These are phyloP conservation scores for Eupithecia inturbata DNA, from an alignment of 2,888 invertebrate species.

Conservation along the genomic window DNA sequence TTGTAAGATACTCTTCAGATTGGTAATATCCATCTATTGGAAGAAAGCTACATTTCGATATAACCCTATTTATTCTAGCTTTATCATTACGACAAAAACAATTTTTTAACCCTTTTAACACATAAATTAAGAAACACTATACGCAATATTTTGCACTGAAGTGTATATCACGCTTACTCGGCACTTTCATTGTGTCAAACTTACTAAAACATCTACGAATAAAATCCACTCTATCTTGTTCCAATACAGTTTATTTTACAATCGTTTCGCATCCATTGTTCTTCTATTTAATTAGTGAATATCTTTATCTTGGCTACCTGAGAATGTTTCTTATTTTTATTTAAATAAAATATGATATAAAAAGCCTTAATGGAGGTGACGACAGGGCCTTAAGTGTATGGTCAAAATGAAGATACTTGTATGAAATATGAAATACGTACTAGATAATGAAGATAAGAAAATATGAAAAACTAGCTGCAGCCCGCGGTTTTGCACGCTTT, in stretches of 20 bases:
- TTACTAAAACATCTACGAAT: slow-evolving; percentile 13
- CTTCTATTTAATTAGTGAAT: slow-evolving; percentile 37
- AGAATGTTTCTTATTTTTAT: slow-evolving; percentile 42
- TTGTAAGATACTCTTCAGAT: too few species aligned
- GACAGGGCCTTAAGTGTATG: slow-evolving; percentile 33
- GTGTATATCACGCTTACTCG: slow-evolving; percentile 39
- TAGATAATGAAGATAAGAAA: too few species aligned
- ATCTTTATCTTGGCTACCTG: slow-evolving; percentile 43
- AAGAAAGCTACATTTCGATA: too few species aligned
- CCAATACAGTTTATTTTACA: slow-evolving; percentile 2
- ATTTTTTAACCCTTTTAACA: too few species aligned
- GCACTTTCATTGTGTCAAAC: slow-evolving; percentile 38
- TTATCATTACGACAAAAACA: too few species aligned
- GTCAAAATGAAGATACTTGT: neutral
- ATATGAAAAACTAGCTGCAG: too few species aligned
- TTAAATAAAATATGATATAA: slow-evolving; percentile 26
- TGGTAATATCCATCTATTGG: too few species aligned
- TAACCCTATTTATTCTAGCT: too few species aligned
- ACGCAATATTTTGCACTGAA: slow-evolving; percentile 29
- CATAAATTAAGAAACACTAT: too few species aligned
- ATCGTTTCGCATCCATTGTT: slow-evolving; percentile 23
- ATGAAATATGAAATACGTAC: too few species aligned
- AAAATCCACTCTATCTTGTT: slow-evolving; percentile 5
- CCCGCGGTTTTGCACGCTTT: too few species aligned
- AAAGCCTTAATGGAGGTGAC: slow-evolving; percentile 38